These are phyloP conservation scores for Macquaria ambigua DNA, from an alignment of 2,113 vertebrate genomes.

Conservation along the genomic window DNA sequence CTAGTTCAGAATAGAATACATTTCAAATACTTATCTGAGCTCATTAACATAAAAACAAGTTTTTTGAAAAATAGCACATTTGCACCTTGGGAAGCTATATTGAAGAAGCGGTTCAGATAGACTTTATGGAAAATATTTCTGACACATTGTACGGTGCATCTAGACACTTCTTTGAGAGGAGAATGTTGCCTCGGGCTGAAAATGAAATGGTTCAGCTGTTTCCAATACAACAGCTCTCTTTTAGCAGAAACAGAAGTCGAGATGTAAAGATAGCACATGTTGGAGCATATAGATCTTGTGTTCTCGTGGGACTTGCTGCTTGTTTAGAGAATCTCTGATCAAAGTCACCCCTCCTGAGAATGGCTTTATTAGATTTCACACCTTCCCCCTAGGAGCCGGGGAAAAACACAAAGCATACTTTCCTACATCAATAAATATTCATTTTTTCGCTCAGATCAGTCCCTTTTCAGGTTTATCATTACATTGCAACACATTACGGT, in stretches of 20 bases:
- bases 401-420: constrained; percentile 82
- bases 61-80: constrained; percentile 71
- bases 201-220: constrained; percentile 87
- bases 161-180: constrained; percentile 76
- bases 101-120: constrained; percentile 64
- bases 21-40: constrained; percentile 38
- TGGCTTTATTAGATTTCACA: constrained; percentile 87
- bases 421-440: constrained; percentile 84
- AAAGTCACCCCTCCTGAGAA: constrained; percentile 84
- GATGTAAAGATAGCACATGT: constrained; percentile 85
- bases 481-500: constrained; percentile 60
- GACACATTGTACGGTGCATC: constrained; percentile 48
- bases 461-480: constrained; percentile 63
- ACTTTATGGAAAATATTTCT: constrained; percentile 64
- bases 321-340: constrained; percentile 86
- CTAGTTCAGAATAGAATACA: constrained; percentile 78
- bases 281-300: constrained; percentile 80
- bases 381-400: constrained; percentile 76
- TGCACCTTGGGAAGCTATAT: constrained; percentile 51
- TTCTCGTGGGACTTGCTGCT: constrained; percentile 81
- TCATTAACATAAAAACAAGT: constrained; percentile 78
- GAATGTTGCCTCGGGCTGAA: constrained; percentile 81
- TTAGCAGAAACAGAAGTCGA: constrained; percentile 84
- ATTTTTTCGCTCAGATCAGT: constrained; percentile 74
- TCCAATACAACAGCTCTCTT: constrained; percentile 82